phyloP scores from a whole-genome alignment of 1,140 invertebrate genomes.

The Prorops nasuta region DNA sequence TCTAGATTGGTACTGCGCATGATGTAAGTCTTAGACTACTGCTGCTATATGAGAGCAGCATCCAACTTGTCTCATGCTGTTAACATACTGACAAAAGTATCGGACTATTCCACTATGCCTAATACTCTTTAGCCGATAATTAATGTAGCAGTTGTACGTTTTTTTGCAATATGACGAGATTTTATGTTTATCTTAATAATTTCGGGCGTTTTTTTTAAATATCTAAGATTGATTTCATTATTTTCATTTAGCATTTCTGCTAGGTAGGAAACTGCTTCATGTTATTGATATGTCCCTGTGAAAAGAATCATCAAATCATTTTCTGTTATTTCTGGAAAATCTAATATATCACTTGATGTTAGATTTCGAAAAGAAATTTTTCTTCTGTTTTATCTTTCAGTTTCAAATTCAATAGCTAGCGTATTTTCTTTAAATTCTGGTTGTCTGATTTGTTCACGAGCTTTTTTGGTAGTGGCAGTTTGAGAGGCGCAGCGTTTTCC shows the following conservation, averaged over 20 bases:
- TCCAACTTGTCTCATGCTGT: neutral
- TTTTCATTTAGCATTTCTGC: constrained; percentile 3
- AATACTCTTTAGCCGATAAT: neutral
- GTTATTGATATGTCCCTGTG: constrained; percentile 2
- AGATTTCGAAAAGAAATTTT: neutral
- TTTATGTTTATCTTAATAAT: neutral
- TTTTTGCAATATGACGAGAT: constrained; percentile 5
- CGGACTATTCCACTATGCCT: neutral
- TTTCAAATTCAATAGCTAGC: constrained; percentile 1
- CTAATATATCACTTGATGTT: neutral
- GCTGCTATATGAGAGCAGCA: constrained; percentile 8
- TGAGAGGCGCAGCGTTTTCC: constrained; percentile 2
- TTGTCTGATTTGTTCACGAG: neutral
- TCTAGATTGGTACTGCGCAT: neutral
- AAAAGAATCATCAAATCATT: constrained; percentile 5
- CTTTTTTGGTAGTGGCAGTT: neutral
- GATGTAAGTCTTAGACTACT: constrained; percentile 1
- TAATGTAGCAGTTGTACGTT: constrained; percentile 3
- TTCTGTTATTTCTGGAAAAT: constrained; percentile 9
- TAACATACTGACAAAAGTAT: constrained; percentile 1
- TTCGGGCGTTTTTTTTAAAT: neutral
- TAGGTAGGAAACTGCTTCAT: constrained; percentile 4
- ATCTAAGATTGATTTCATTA: neutral
- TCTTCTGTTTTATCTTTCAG: neutral
- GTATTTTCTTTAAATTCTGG: constrained; percentile 1